Percentiles rank a stretch among this genome's conserved stretches.
These are phyloP conservation scores for Thaumatotibia leucotreta DNA, from an alignment of 1,140 invertebrate genomes.

Conservation along the genomic window DNA sequence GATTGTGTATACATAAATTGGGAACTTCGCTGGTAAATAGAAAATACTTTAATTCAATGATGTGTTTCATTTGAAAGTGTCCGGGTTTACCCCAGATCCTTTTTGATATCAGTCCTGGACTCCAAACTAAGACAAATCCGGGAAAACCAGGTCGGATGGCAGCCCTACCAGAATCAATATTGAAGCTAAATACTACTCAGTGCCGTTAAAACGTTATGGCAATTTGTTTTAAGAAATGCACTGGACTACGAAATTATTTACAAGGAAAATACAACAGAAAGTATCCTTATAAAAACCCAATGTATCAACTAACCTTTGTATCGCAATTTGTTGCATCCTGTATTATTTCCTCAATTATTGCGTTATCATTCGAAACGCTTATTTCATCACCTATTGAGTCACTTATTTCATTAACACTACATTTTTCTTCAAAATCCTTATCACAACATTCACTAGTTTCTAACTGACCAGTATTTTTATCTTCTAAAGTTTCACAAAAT, in stretches of 20 bases:
- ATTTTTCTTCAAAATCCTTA: neutral
- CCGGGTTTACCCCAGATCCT: too few species aligned
- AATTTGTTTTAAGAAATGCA: neutral
- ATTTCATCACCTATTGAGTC: neutral
- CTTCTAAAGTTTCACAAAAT: neutral
- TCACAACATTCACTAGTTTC: neutral
- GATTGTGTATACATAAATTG: too few species aligned
- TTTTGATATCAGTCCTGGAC: too few species aligned
- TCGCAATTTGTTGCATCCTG: slow-evolving; percentile 7
- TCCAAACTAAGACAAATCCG: too few species aligned
- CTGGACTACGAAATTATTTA: neutral
- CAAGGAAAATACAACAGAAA: neutral
- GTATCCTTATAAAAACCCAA: neutral
- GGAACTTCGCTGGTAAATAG: too few species aligned
- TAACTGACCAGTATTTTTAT: neutral
- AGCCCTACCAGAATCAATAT: too few species aligned
- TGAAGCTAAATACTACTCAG: too few species aligned
- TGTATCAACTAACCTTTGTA: neutral
- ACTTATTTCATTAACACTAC: neutral
- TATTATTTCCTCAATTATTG: slow-evolving; percentile 9
- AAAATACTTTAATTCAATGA: too few species aligned
- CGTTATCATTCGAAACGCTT: slow-evolving; percentile 9
- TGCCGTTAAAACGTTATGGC: too few species aligned
- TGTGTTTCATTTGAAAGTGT: too few species aligned
- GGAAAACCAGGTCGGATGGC: too few species aligned